Conservation (phyloP, 2,888 invertebrate genomes). For the Megastigmus dorsalis region DNA sequence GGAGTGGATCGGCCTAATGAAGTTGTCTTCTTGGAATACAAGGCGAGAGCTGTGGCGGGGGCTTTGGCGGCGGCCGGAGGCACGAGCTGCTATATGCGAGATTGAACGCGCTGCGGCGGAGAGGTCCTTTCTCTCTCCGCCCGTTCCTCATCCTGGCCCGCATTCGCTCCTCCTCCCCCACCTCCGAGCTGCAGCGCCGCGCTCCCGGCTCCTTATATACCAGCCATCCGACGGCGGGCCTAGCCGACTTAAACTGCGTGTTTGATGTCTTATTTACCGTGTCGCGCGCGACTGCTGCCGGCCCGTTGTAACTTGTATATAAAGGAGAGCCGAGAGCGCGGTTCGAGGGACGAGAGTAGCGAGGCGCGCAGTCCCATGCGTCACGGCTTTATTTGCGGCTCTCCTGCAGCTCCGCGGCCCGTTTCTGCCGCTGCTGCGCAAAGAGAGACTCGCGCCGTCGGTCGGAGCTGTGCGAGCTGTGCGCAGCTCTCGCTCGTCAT, state of each 20-base stretch:
- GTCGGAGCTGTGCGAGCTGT: too few species aligned
- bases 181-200: not conserved
- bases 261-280: slow-evolving; percentile 73
- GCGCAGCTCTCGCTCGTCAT: not conserved
- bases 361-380: not conserved
- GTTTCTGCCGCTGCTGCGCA: too few species aligned
- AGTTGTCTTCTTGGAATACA: slow-evolving; percentile 70
- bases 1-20: slow-evolving; percentile 66
- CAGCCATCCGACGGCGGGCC: too few species aligned
- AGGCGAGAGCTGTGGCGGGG: slow-evolving; percentile 59
- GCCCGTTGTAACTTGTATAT: too few species aligned
- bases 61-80: slow-evolving; percentile 60
- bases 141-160: slow-evolving; percentile 55
- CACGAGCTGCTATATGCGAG: slow-evolving; percentile 27
- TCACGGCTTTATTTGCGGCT: slow-evolving; percentile 24
- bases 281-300: slow-evolving; percentile 49
- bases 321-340: too few species aligned
- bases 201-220: too few species aligned
- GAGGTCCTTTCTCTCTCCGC: slow-evolving; percentile 60
- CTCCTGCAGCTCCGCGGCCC: too few species aligned
- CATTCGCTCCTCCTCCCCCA: slow-evolving; percentile 29
- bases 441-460: too few species aligned
- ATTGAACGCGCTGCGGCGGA: slow-evolving; percentile 27
- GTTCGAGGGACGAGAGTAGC: slow-evolving; percentile 10
- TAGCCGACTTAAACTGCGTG: slow-evolving; percentile 62